Evolutionary conservation across 2,797 vertebrate species (phyloP), one percentile per base, ranked within the genome.

Genomic region (Gadopsis marmoratus): DNA sequence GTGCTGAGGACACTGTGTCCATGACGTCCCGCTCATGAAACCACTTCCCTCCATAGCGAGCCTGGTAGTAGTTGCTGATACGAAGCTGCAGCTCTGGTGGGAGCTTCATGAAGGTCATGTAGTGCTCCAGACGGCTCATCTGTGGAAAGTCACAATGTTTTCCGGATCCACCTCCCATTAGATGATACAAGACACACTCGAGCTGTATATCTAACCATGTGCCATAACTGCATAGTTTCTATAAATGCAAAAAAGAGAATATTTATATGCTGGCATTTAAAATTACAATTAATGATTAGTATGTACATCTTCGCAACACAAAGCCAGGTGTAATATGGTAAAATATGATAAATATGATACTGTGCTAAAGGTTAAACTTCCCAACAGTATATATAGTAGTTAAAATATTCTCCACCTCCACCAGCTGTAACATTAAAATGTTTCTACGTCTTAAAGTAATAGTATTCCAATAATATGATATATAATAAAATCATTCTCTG

Each of bases 41-140:
- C 95, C 91, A 95, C 78, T 94, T 96, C 64, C 95, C 94, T 17
- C 91, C 87, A 2, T 92, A 94, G n/a, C 93, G 93, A 37, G 94
- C 92, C 89, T 95, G 92, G 89, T 91, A 94, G 82, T 96, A 96
- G 80, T 92, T 95, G 72, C 33, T 95, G 83, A 96, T 92, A 8
- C 94, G 93, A 35, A 93, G 88, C 74, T 94, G 93, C 78, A 96
- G 88, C 55, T 94, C 94, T 45, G 94, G 93, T 0, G 96, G 96
- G 11, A 96, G 94, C 88, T 95, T 96, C 93, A 95, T 93, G 78
- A 95, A 96, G 62, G 90, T 9, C 93, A 96, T 95, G 86, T 96
- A 96, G 67, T 95, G 94, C 88, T 95, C 95, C 81, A 96, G 55
- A 39, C 94, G 93, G 82, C 95, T 94, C 88, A 95, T 92, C 95